Evolutionary conservation across 1,140 invertebrate species (phyloP).

Genomic region (Lethrus apterus): DNA sequence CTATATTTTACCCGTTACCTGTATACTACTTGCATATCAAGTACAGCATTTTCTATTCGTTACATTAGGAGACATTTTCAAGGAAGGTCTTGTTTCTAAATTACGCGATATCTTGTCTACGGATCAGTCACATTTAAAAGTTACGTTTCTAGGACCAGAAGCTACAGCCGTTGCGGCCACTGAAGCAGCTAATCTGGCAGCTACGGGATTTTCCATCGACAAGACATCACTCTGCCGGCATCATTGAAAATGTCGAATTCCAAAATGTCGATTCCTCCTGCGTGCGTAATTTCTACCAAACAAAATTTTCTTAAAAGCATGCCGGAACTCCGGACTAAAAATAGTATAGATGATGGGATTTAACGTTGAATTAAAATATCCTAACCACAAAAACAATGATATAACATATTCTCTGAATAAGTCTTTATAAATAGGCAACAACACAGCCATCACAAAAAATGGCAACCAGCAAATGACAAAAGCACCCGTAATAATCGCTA

Average conservation of each 20-base stretch:
- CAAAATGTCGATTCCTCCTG: conserved; percentile 36
- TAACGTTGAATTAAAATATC: conserved; percentile 82
- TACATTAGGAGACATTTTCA: too few species aligned
- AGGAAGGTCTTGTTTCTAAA: too few species aligned
- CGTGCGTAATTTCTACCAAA: conserved; percentile 53
- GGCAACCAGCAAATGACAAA: conserved; percentile 86
- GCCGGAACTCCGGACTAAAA: conserved; percentile 81
- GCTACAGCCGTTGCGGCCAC: conserved; percentile 36
- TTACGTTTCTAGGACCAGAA: conserved; percentile 35
- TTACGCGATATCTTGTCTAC: conserved; percentile 33
- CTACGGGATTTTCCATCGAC: conserved; percentile 34
- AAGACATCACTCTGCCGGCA: conserved; percentile 39
- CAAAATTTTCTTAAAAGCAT: conserved; percentile 77
- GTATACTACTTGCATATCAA: too few species aligned
- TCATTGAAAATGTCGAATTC: conserved; percentile 39
- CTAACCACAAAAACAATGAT: conserved; percentile 71
- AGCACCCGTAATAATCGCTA: conserved; percentile 84
- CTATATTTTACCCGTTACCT: too few species aligned
- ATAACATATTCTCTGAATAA: conserved; percentile 47
- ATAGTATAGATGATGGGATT: conserved; percentile 87
- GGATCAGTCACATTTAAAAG: conserved; percentile 41
- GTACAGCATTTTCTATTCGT: too few species aligned
- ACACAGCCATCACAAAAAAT: conserved; percentile 82
- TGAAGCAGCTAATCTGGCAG: conserved; percentile 33
- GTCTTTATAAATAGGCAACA: conserved; percentile 63